Evolutionary conservation across 2,888 invertebrate genomes (phyloP), one percentile per base, ranked within the genome.

Genomic region (Oscheius sp.): DNA sequence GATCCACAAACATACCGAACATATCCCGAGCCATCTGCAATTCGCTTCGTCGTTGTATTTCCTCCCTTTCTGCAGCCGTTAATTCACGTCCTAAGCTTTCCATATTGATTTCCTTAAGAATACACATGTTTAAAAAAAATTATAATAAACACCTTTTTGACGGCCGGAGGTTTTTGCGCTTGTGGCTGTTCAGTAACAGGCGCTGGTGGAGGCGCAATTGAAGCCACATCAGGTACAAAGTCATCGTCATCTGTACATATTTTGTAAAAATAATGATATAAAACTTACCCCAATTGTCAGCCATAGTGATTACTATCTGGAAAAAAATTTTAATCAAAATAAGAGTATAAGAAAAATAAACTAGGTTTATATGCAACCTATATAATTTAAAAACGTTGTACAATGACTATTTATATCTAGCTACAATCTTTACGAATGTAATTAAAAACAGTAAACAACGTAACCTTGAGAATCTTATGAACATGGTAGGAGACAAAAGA

Each of bases 31-130:
- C 80, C 68, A 81, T 69, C 23, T 66, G 72, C 16, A 78, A 46
- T 55, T 83, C 83, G 2, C 76, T 72, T 43, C 76, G 49, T 71
- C 75, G 70, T 35, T 82, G 82, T 25, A 81, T 41, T 12, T 71
- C 81, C 52, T 83, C 82, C 41, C 76, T 76, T 52, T 83, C 83
- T 7, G 81, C 82, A 3, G 75, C 73, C 2, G 76, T 82, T 73
- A 82, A 71, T 45, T 80, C 82, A 29, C 82, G 69, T 18, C 78
- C 80, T 23, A 83, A 76, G 53, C 76, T 77, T 61, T 83, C 83
- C 81, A 83, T 79, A 6, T 76, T 76, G 69, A 69, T 69, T 41
- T 68, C 61, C 46, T 73, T 58, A 16, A 18, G 18, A 66, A 55
- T 18, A 63, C 27, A 21, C 9, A 1, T 63, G 21, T 56, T 16